A percentile compares a stretch with the other conserved stretches of the same genome.
Evolutionary conservation across 1,140 invertebrate genomes (phyloP).

Genomic region (Nymphalis io): DNA sequence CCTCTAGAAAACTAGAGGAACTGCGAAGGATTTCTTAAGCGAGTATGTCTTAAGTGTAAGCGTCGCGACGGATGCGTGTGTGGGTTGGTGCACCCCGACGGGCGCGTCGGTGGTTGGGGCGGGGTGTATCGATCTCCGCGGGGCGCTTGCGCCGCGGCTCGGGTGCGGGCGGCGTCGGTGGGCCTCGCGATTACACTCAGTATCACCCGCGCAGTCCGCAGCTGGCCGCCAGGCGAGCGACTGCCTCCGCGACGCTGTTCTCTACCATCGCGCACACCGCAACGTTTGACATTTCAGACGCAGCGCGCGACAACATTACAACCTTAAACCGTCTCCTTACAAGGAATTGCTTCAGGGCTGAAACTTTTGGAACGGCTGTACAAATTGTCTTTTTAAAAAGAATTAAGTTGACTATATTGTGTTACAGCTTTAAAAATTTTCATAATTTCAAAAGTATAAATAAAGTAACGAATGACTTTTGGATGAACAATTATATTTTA

Average conservation of each 20-base stretch:
- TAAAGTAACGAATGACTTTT: constrained; percentile 9
- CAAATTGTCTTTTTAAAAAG: constrained; percentile 40
- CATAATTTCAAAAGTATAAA: constrained; percentile 2
- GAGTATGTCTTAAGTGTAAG: constrained; percentile 56
- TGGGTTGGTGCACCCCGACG: constrained; percentile 45
- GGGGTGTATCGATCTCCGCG: constrained; percentile 75
- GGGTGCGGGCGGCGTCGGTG: constrained; percentile 55
- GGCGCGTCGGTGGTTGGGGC: constrained; percentile 64
- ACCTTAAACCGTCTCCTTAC: constrained; percentile 58
- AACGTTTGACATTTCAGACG: constrained; percentile 67
- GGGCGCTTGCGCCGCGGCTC: constrained; percentile 71
- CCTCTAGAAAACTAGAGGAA: constrained; percentile 38
- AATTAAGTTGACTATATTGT: constrained; percentile 24
- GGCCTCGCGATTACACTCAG: constrained; percentile 49
- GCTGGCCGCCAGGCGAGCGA: constrained; percentile 68
- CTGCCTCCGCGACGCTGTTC: constrained; percentile 44
- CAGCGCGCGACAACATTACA: constrained; percentile 66
- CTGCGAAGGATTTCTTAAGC: constrained; percentile 45
- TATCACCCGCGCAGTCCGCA: constrained; percentile 70
- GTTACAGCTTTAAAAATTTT: constrained; percentile 30
- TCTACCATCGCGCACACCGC: constrained; percentile 40
- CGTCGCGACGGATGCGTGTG: constrained; percentile 60
- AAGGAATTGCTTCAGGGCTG: constrained; percentile 66
- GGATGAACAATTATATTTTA: constrained; percentile 21
- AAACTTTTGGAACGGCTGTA: constrained; percentile 51